These are phyloP conservation scores for Otolemur crassicaudatus DNA, from an alignment of 2,797 vertebrate species.

Conservation along the genomic window DNA sequence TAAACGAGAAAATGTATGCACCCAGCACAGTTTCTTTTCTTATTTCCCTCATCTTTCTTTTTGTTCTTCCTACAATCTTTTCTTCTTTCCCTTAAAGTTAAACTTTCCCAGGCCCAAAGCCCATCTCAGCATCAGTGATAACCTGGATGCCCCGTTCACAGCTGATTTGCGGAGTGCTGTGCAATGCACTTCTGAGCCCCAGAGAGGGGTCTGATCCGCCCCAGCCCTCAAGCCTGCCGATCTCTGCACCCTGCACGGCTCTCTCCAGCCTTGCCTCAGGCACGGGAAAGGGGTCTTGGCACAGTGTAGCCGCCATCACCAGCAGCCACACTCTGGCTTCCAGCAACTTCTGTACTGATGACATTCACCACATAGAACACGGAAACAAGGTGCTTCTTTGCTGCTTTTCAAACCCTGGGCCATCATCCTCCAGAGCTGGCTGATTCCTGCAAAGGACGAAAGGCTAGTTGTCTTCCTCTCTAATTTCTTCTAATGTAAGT, in stretches of 20 bases:
- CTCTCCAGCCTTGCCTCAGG: not conserved
- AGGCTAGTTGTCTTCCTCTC: not conserved
- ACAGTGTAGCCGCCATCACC: rapidly evolving
- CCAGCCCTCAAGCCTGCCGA: too few species aligned
- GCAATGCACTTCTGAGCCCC: not conserved
- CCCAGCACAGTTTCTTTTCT: not conserved
- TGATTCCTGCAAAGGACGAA: not conserved
- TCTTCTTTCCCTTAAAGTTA: not conserved
- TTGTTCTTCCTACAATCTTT: not conserved
- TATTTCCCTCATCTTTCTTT: not conserved
- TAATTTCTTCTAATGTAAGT: not conserved
- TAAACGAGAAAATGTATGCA: not conserved
- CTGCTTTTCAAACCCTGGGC: not conserved
- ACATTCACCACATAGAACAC: not conserved
- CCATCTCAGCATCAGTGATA: not conserved
- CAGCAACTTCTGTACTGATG: not conserved
- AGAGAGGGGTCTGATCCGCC: not conserved
- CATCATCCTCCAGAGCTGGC: not conserved
- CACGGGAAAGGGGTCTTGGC: not conserved
- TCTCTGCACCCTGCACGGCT: not conserved
- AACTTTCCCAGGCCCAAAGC: not conserved
- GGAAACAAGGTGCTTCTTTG: not conserved
- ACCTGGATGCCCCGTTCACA: not conserved
- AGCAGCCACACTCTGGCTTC: not conserved
- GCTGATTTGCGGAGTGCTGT: not conserved